Base-by-base conservation (phyloP, 1,140 invertebrate species). In the Acromyrmex heyeri region DNA sequence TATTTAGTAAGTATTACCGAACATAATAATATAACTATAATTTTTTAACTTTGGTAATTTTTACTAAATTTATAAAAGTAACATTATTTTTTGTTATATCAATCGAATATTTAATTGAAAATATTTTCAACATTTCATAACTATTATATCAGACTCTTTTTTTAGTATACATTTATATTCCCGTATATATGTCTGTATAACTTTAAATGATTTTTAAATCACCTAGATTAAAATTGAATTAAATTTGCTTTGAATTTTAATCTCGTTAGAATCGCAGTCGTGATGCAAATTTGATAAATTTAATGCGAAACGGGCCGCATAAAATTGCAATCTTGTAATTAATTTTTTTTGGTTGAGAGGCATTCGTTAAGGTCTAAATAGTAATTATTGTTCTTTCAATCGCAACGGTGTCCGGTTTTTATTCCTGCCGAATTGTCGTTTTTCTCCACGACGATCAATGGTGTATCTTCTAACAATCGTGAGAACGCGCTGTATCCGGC, bases 381-480 rank as follows among this genome's bases (percentile, higher is more conserved):
- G 69, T 53, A 53, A 34, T 27, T 18, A 7, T 73, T 44, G 21
- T 72, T 61, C 57, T 30, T 12, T 30, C 24, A 24, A 6, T 18
- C 18, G 38, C 34, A 34, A 59, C 24, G 2, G 2, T 3, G 16
- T 70, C 12, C 53, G 78, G 21, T 30, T 73, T 82, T 82, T 21
- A 10, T 73, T 73, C 21, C 24, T 83, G 38, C 27, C 57, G n/a
- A 75, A 48, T 61, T 83, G 48, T 83, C 55, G 48, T 62, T 83
- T 18, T 12, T 44, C n/a, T 64, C 14, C 50, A 62, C 27, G 30
- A 48, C 48, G 44, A 83, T 73, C 79, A 44, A 10, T 44, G 79
- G 69, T 83, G 69, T 83, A 83, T 82, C 79, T 73, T n/a, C 79
- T 81, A 81, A 75, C 79, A 75, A 75, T 83, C 69, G 79, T 83